Evolutionary conservation across 2,113 vertebrate genomes (phyloP), one percentile per base, ranked within the genome.

Genomic region (Rafetus swinhoei): DNA sequence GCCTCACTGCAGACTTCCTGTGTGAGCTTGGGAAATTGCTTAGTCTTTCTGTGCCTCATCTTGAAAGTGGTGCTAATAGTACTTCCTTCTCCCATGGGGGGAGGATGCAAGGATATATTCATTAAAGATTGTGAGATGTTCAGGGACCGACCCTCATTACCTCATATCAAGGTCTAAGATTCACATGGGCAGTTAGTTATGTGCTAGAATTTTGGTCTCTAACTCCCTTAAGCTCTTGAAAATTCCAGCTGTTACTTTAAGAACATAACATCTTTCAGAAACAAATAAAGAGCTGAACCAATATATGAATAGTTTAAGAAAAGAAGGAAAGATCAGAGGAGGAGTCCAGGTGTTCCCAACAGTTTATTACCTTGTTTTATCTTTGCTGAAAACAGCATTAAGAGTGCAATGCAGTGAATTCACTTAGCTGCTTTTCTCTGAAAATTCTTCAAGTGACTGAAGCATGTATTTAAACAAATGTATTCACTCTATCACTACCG

Each of bases 401-500:
- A 82, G 76, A 93, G 82, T 85, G 90, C 84, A 90, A 62, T 90
- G 55, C 55, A 93, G 84, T 4, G 24, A 94, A 80, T 82, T 69
- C 87, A 91, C 65, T 84, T 56, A 81, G 21, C 39, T 74, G 53
- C 27, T 88, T 89, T 90, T 89, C 84, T 89, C 84, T 54, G 25
- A 95, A 95, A 87, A 89, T 50, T 0, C 91, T 85, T 82, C 82
- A 95, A 90, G 55, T 50, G 74, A 76, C 39, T 45, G 22, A 76
- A 45, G 74, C 45, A 95, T 94, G 90, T 16, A 95, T 96, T 90
- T 93, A 97, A 93, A 90, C 86, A 93, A 97, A 97, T 18, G 82
- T 84, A 92, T 53, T 93, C 88, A 86, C 54, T 92, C 57, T 91
- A 92, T 84, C 62, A 92, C 65, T 35, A 39, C 94, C 25, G 55